Base-by-base conservation (phyloP, 2,113 vertebrate species). In the Chroicocephalus ridibundus region DNA sequence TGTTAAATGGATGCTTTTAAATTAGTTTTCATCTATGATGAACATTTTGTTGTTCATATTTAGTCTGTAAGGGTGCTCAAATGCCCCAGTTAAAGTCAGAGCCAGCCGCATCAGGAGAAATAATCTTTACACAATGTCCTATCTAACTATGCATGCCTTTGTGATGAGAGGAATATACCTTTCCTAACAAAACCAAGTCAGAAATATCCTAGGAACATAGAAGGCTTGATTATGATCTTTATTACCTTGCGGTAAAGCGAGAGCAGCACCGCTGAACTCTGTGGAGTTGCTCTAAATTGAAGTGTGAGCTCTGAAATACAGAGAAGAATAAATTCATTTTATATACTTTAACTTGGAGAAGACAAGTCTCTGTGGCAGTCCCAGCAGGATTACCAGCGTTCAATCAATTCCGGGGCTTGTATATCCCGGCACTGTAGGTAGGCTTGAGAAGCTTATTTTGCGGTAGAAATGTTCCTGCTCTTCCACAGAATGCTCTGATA, bases 201-300 rank as follows among this genome's bases (percentile, higher is more conserved):
- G 89, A 95, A 91, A 85, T 91, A 77, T 69, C 58, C 90, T 70
- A 77, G 66, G 62, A 93, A 25, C 78, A 57, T 20, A 85, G 86
- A 77, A 90, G 12, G 14, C 32, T 91, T 85, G 91, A 96, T 95
- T 97, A 64, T 86, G 78, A 95, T 96, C 91, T 97, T 96, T 97
- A 95, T 95, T 96, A 87, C 70, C 58, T 77, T 75, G 49, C 78
- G 91, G 70, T 88, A 95, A 97, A 96, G 64, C 54, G 82, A 66
- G 84, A 95, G 36, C 84, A 95, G 60, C 74, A 55, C 78, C 0
- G 1, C 91, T 86, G 91, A 93, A 79, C 84, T 94, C 86, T 0
- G 0, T 86, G 42, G 60, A 89, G 75, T 74, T 94, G 54, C 74
- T 82, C 70, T 85, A 82, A 93, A 91, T 91, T 88, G 78, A 91